Evolutionary conservation across 2,888 invertebrate genomes (phyloP).

Genomic region (Lasioglossum pauxillum): DNA sequence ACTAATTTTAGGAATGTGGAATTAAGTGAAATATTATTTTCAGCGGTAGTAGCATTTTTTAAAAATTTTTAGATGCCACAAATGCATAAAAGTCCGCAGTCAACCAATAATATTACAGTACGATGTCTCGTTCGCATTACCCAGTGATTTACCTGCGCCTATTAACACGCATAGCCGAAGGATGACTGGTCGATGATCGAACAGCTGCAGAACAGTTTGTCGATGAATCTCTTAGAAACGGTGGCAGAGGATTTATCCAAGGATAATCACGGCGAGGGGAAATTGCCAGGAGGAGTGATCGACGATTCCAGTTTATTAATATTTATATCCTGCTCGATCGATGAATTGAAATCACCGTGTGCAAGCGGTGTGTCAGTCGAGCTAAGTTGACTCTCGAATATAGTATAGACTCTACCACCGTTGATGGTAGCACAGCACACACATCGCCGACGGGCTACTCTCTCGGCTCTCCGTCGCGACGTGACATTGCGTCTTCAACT

Average conservation of each 20-base stretch:
- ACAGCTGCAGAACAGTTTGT: not conserved
- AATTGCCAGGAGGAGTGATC: not conserved
- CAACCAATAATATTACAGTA: not conserved
- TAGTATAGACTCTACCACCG: conserved; percentile 31
- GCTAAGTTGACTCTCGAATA: conserved; percentile 16
- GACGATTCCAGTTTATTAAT: not conserved
- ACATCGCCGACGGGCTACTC: not conserved
- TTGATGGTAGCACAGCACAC: not conserved
- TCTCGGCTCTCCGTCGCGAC: conserved; percentile 10
- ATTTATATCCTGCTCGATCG: not conserved
- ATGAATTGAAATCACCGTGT: conserved; percentile 4
- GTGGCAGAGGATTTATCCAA: not conserved
- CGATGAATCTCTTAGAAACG: not conserved
- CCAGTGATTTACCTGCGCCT: not conserved
- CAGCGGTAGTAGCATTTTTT: too few relatives aligned
- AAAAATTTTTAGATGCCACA: too few relatives aligned
- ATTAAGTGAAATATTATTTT: too few relatives aligned
- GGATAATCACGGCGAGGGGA: not conserved
- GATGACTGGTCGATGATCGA: not conserved
- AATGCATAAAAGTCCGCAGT: too few relatives aligned
- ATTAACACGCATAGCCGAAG: not conserved
- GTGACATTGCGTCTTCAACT: conserved; percentile 35
- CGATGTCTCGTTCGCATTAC: not conserved
- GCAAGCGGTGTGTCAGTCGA: not conserved
- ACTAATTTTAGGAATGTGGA: too few relatives aligned